phyloP scores from a whole-genome alignment of 2,797 vertebrate genomes.

The Schizopygopsis malacanthus region DNA sequence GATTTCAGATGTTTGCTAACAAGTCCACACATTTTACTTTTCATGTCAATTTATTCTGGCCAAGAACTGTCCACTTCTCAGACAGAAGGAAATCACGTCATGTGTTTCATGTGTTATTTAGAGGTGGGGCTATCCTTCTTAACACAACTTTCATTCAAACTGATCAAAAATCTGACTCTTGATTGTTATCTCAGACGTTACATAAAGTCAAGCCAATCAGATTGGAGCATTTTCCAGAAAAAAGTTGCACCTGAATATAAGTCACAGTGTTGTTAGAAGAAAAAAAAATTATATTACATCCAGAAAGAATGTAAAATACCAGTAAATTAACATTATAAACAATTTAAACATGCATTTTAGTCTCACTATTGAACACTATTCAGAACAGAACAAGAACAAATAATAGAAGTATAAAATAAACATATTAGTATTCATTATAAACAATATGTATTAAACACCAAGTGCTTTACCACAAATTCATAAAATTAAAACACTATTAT shows the following conservation, averaged over 20 bases:
- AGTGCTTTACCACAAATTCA: not conserved
- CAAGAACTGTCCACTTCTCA: not conserved
- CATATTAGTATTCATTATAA: not conserved
- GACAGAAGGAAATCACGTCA: not conserved
- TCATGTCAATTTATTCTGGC: not conserved
- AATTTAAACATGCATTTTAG: not conserved
- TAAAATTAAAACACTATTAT: too few relatives aligned
- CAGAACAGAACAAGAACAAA: not conserved
- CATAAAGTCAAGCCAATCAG: too few relatives aligned
- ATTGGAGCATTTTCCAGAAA: not conserved
- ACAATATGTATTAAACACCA: too few relatives aligned
- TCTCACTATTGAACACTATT: not conserved
- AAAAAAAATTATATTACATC: not conserved
- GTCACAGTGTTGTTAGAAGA: not conserved
- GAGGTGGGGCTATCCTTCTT: not conserved
- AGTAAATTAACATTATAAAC: not conserved
- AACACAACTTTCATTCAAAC: too few relatives aligned
- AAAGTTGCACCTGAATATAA: not conserved
- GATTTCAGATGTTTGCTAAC: not conserved
- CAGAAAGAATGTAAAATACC: not conserved
- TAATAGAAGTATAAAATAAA: not conserved
- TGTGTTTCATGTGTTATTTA: not conserved
- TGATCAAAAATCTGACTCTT: not conserved
- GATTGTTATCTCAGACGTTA: too few relatives aligned
- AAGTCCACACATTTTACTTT: not conserved